A percentile compares a stretch with the other conserved stretches of the same genome.
Evolutionary conservation across 2,888 invertebrate species (phyloP).

Genomic region (Drosophila setosimentum): DNA sequence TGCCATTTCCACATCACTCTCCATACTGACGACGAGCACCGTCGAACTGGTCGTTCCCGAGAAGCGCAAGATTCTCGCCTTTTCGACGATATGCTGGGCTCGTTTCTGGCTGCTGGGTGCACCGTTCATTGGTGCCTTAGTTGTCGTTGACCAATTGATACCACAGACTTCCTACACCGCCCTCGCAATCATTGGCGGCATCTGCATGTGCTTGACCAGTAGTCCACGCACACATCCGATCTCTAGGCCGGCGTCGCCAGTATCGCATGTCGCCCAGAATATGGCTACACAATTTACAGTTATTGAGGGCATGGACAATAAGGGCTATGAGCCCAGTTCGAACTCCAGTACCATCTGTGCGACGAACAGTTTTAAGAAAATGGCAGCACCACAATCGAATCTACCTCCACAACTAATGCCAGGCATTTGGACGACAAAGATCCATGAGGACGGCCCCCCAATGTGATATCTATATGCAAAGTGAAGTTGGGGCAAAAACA

Average conservation of each 20-base stretch:
- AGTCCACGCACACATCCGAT: conserved; percentile 83
- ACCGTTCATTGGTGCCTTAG: conserved; percentile 85
- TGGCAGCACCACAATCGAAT: conserved; percentile 82
- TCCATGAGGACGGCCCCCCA: conserved; percentile 76
- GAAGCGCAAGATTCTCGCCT: conserved; percentile 83
- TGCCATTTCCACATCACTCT: conserved; percentile 84
- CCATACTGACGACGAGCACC: conserved; percentile 85
- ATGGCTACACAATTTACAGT: conserved; percentile 68
- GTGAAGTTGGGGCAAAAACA: conserved; percentile 5
- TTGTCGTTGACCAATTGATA: conserved; percentile 83
- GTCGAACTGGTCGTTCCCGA: conserved; percentile 84
- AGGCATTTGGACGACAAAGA: conserved; percentile 85
- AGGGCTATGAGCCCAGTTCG: conserved; percentile 61
- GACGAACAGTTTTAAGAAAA: conserved; percentile 71
- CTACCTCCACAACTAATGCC: conserved; percentile 85
- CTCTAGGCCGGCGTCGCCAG: conserved; percentile 43
- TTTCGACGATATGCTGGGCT: conserved; percentile 85
- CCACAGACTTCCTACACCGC: conserved; percentile 85
- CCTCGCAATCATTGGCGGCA: conserved; percentile 83
- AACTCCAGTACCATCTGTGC: conserved; percentile 61
- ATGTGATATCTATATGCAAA: conserved; percentile 45
- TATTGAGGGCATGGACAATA: conserved; percentile 78
- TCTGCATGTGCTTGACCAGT: conserved; percentile 82
- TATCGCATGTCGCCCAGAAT: conserved; percentile 59
- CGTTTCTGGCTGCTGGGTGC: conserved; percentile 85